A percentile compares a stretch with the other conserved stretches of the same genome.
Evolutionary conservation across 1,140 invertebrate species (phyloP).

Genomic region (Heliconius hewitsoni): DNA sequence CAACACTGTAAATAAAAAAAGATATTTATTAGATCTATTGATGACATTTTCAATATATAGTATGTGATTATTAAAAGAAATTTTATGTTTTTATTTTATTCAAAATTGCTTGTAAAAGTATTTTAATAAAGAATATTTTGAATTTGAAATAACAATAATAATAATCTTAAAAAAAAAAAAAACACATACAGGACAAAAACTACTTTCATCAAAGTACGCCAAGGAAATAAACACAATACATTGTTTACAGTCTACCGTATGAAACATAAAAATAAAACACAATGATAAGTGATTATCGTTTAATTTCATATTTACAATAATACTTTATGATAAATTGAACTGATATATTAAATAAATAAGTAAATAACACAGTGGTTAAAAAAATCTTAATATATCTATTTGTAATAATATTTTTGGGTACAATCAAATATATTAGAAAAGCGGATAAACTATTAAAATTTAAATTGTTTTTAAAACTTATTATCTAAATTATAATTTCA

Average conservation of each 20-base stretch:
- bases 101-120: too few relatives aligned
- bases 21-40: too few relatives aligned
- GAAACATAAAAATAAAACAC: constrained; percentile 16
- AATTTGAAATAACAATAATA: too few relatives aligned
- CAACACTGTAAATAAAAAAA: too few relatives aligned
- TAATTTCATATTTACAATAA: constrained; percentile 18
- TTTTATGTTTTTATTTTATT: too few relatives aligned
- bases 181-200: too few relatives aligned
- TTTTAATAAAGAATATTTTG: too few relatives aligned
- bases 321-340: constrained; percentile 7
- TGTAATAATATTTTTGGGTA: neutral
- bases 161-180: too few relatives aligned
- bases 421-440: neutral
- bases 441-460: neutral
- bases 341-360: neutral
- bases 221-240: neutral
- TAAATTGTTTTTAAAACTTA: neutral
- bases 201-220: too few relatives aligned
- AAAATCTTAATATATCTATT: neutral
- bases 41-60: too few relatives aligned
- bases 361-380: neutral
- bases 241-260: neutral
- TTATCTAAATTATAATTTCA: neutral
- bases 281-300: constrained; percentile 8
- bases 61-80: too few relatives aligned